Percentiles rank a stretch among this genome's conserved stretches.
Conservation (phyloP, 2,888 invertebrate species). For the Polydrusus tereticollis region DNA sequence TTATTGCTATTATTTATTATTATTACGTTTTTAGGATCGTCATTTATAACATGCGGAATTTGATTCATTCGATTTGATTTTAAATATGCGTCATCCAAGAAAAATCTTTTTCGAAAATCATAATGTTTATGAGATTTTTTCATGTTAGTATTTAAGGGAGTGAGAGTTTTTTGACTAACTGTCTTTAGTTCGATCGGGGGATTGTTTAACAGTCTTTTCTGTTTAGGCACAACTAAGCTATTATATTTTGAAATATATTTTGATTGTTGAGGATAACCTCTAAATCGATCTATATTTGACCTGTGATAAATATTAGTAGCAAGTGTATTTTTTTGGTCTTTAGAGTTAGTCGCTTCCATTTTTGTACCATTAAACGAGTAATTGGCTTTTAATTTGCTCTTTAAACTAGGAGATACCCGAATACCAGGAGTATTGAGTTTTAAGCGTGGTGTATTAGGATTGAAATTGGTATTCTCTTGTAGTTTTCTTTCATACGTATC, state of each 20-base stretch:
- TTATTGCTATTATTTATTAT: constrained; percentile 32
- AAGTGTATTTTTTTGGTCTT: not conserved
- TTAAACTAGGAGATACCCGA: not conserved
- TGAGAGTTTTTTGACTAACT: not conserved
- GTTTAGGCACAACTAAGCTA: not conserved
- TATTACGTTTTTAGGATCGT: constrained; percentile 29
- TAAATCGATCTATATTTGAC: not conserved
- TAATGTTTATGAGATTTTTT: too few species aligned
- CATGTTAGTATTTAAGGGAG: not conserved
- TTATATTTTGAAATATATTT: not conserved
- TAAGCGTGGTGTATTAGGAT: not conserved
- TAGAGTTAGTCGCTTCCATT: not conserved
- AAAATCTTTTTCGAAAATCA: not conserved
- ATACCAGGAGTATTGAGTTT: not conserved
- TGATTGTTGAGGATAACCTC: not conserved
- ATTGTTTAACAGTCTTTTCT: not conserved
- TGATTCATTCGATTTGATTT: not conserved
- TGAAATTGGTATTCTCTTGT: not conserved
- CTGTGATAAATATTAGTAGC: not conserved
- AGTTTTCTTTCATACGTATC: not conserved
- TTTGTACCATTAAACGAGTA: not conserved
- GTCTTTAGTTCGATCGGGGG: not conserved
- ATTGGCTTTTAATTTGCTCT: not conserved
- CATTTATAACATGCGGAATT: not conserved
- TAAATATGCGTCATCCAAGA: not conserved